Evolutionary conservation across 2,888 invertebrate genomes (phyloP).

Genomic region (Drosophila greeni): DNA sequence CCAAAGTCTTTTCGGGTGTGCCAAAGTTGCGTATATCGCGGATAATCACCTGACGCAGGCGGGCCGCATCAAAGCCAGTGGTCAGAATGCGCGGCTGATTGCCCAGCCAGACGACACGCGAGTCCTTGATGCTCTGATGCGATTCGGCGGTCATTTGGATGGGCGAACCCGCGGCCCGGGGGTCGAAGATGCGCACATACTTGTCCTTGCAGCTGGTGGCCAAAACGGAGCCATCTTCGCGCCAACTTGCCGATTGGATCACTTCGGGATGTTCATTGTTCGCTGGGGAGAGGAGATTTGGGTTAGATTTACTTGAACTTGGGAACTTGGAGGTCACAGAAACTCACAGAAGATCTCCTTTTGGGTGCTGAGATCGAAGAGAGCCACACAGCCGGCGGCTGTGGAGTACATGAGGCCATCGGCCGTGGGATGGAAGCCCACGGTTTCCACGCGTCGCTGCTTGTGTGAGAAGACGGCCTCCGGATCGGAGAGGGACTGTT

Average conservation of each 20-base stretch:
- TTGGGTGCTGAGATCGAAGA: constrained; percentile 92
- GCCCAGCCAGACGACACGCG: constrained; percentile 93
- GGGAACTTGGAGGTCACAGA: no score
- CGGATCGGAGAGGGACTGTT: constrained; percentile 86
- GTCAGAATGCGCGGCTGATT: constrained; percentile 90
- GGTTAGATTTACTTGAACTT: not conserved
- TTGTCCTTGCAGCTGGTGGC: constrained; percentile 96
- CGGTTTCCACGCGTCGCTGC: constrained; percentile 91
- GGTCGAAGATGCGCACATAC: constrained; percentile 91
- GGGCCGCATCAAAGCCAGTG: constrained; percentile 93
- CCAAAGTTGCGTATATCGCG: constrained; percentile 91
- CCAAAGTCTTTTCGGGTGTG: constrained; percentile 87
- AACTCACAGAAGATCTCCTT: constrained; percentile 88
- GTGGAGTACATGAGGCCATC: constrained; percentile 93
- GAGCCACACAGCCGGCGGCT: constrained; percentile 87
- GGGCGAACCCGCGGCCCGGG: constrained; percentile 82
- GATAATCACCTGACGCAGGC: constrained; percentile 92
- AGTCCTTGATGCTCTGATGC: constrained; percentile 95
- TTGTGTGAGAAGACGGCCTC: constrained; percentile 90
- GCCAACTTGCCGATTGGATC: constrained; percentile 94
- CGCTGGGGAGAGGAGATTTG: constrained; percentile 78
- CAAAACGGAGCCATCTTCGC: constrained; percentile 86
- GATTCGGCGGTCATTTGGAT: constrained; percentile 85
- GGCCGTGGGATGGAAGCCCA: constrained; percentile 94
- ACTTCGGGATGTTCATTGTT: constrained; percentile 90